Evolutionary conservation across 2,888 invertebrate species (phyloP), one percentile per base, ranked within the genome.

Genomic region (Argyra leucocephala): DNA sequence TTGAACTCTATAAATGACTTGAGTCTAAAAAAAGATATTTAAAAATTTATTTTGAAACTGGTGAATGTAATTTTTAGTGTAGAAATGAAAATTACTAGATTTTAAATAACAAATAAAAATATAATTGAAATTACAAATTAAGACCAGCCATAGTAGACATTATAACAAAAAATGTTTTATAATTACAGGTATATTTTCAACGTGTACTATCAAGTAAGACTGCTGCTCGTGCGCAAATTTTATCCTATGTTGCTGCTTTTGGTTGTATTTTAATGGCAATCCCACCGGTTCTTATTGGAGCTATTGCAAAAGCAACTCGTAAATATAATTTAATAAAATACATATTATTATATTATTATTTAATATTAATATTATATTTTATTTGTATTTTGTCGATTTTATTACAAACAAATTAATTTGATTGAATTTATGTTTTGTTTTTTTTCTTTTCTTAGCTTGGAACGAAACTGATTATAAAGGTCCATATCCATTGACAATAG

Each of bases 201-300:
- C 86, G 98, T 59, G 98, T 99, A 64, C 82, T 99, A 73, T 97
- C 97, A 68, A 94, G 96, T 75, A 96, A 94, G 83, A 91, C 95
- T 1, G 96, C 97, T 0, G 87, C 87, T 9, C 87, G 95, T 65
- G 98, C 98, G 59, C 96, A 97, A 82, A 79, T 95, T 64, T 83
- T 99, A 71, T 97, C 96, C 26, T 99, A 93, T 81, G 93, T 97
- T 63, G 98, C 98, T 1, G 97, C 97, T 9, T 81, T 91, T 69
- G 98, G 97, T 22, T 98, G 97, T 81, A 87, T 97, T 73, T 82
- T 97, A 74, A 96, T 98, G 96, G 96, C 97, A 62, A 89, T 97
- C 72, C 98, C 98, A 48, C 94, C 97, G 3, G 93, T 97, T 66
- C 84, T 98, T 67, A 96, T 99, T 74, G 98, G 98, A 69, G 96